A percentile compares a stretch with the other conserved stretches of the same genome.
Conservation (phyloP, 2,888 invertebrate species). For the Bruchidius siliquastri region DNA sequence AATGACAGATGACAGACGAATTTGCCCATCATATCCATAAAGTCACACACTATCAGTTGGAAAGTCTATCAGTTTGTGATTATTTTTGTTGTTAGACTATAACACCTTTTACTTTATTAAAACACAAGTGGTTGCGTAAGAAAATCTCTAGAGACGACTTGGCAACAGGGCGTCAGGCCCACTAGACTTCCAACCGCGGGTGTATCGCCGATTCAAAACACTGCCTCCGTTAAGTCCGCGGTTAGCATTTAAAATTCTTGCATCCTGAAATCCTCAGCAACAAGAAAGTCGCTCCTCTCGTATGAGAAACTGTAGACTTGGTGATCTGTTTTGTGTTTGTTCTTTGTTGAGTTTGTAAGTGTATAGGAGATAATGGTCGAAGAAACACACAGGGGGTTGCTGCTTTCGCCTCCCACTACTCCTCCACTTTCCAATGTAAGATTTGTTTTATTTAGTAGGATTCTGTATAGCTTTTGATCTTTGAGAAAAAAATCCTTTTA, state of each 20-base stretch:
- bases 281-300: constrained; percentile 13
- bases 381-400: constrained; percentile 1
- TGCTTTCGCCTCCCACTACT: constrained; percentile 68
- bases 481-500: too few relatives aligned
- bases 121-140: neutral
- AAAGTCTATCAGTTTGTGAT: too few relatives aligned
- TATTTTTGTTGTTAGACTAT: too few relatives aligned
- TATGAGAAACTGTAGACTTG: constrained; percentile 9
- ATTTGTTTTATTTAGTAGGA: constrained; percentile 8
- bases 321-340: neutral
- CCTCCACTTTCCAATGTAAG: constrained; percentile 59
- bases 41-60: too few relatives aligned
- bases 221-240: neutral
- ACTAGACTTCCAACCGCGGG: constrained; percentile 9
- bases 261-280: neutral
- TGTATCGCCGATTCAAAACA: constrained; percentile 5
- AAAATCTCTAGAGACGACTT: neutral
- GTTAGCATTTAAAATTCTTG: neutral
- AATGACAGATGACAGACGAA: too few relatives aligned
- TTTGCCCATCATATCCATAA: too few relatives aligned
- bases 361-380: constrained; percentile 8
- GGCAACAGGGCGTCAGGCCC: constrained; percentile 18
- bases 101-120: too few relatives aligned
- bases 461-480: too few relatives aligned
- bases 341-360: constrained; percentile 3